Percentiles rank a stretch among this genome's conserved stretches.
Conservation (phyloP, 2,888 invertebrate species). For the Yponomeuta sedellus region DNA sequence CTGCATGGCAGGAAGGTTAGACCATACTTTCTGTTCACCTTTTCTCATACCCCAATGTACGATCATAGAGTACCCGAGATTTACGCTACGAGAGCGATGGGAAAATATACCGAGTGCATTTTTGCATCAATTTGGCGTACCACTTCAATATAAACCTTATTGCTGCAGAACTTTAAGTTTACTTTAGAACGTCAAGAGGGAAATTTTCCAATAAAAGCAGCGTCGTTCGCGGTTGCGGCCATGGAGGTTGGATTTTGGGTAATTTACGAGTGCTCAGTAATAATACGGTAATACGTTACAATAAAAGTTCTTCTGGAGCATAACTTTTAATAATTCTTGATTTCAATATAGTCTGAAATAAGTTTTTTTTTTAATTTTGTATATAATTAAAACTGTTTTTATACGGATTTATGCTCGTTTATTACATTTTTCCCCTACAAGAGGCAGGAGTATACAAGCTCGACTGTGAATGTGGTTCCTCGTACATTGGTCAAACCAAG, state of each 20-base stretch:
- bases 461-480: too few species aligned
- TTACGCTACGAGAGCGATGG: conserved; percentile 42
- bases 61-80: conserved; percentile 51
- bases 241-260: conserved; percentile 1
- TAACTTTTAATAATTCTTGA: too few species aligned
- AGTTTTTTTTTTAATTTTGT: too few species aligned
- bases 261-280: not conserved
- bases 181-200: not conserved
- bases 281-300: too few species aligned
- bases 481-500: too few species aligned
- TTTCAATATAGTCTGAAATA: too few species aligned
- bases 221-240: not conserved
- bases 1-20: too few species aligned
- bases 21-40: not conserved
- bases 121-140: conserved; percentile 22
- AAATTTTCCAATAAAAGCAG: conserved; percentile 12
- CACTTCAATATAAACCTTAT: conserved; percentile 29
- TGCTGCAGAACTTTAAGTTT: conserved; percentile 23
- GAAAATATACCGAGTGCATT: conserved; percentile 43
- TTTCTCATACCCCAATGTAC: not conserved
- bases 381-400: too few species aligned
- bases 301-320: too few species aligned
- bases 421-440: too few species aligned
- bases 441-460: too few species aligned
- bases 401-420: too few species aligned